Evolutionary conservation across 2,888 invertebrate genomes (phyloP), one percentile per base, ranked within the genome.

Genomic region (Acleris holmiana): DNA sequence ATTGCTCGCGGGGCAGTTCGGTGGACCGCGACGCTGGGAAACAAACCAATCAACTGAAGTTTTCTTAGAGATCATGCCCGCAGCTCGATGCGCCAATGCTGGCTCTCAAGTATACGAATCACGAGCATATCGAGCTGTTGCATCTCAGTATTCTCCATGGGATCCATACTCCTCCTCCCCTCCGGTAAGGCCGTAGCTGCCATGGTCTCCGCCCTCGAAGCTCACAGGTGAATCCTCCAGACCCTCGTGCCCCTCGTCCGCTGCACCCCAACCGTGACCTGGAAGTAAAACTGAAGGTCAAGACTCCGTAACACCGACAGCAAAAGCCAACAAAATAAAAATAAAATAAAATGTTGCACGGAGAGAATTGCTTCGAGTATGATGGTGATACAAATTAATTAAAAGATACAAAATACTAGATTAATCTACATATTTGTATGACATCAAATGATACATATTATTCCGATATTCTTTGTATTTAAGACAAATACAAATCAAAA

Each of bases 251-350:
- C 85, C 81, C 66, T 88, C 93, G 41, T 91, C 93, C 4, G 88
- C 89, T 0, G 86, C 93, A 23, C 87, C 87, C 87, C 89, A 91
- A 2, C 87, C 88, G 67, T 90, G 87, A 55, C 89, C 92, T 85
- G 77, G 7, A 84, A 80, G 23, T 51, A 64, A 66, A 61, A 49
- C 49, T 50, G 47, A 53, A 25, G 2, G 17, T n/a, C 15, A 6
- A n/a, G 17, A n/a, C 3, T 44, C 44, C 44, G n/a, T 44, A 44
- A 13, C 35, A 35, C 29, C 0, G 35, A 13, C 35, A 35, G 13
- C 13, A 10, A 35, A 35, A 6, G 13, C 13, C 13, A 13, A 10
- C 35, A 35, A 13, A 35, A 35, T 35, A 35, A 3, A 35, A 13
- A 13, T 35, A 35, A 35, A 13, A 8, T 25, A 25, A 25, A 8